Evolutionary conservation across 2,113 vertebrate species (phyloP).

Genomic region (Anseranas semipalmata): DNA sequence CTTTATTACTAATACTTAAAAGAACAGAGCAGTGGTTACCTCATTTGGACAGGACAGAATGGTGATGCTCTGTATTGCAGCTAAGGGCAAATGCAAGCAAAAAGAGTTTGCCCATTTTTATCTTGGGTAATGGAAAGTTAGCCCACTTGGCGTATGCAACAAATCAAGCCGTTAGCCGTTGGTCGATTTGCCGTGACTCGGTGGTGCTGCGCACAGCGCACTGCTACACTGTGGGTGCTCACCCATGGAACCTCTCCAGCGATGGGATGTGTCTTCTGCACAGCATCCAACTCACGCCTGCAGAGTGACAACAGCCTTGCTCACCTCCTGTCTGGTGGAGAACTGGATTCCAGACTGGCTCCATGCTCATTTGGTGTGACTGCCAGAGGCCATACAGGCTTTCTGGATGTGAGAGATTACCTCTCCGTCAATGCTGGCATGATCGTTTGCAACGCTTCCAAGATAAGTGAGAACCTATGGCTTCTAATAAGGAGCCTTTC

Average conservation of each 20-base stretch:
- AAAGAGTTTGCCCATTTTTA: background rate
- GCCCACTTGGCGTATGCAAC: background rate
- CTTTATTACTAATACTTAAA: background rate
- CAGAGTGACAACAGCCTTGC: background rate
- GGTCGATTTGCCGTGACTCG: background rate
- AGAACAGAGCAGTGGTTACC: background rate
- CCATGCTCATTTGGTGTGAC: rapidly evolving
- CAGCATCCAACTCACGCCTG: background rate
- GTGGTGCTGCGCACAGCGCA: rapidly evolving
- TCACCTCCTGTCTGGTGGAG: background rate
- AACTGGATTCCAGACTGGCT: background rate
- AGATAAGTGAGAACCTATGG: background rate
- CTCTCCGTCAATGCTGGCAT: background rate
- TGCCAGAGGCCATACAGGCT: background rate
- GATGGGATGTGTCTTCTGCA: background rate
- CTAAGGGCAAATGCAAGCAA: background rate
- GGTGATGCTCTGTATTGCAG: background rate
- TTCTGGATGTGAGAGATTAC: background rate
- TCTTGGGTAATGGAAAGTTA: background rate
- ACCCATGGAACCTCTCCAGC: background rate
- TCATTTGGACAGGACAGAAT: background rate
- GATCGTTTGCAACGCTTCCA: background rate
- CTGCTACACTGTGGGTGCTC: background rate
- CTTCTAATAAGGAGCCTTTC: background rate
- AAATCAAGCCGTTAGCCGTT: background rate